phyloP scores from a whole-genome alignment of 2,113 vertebrate genomes.

The Verasper variegatus region DNA sequence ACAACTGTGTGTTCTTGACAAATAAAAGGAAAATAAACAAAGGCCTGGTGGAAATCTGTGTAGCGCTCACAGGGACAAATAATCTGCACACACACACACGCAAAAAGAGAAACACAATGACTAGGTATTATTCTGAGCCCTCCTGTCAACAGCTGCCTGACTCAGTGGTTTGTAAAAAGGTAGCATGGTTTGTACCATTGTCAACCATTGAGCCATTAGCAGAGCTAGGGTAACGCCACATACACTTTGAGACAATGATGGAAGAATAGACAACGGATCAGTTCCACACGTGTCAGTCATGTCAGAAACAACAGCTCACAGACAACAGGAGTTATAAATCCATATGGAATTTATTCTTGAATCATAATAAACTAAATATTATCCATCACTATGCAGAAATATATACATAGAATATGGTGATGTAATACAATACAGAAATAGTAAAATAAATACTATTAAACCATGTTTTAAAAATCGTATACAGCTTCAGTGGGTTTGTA shows the following conservation, averaged over 20 bases:
- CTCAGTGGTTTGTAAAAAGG: constrained; percentile 60
- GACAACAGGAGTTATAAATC: constrained; percentile 20
- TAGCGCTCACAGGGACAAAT: constrained; percentile 5
- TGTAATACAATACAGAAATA: constrained; percentile 51
- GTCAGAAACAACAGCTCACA: constrained; percentile 1
- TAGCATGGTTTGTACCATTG: constrained; percentile 31
- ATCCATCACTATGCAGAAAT: constrained; percentile 54
- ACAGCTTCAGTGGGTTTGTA: constrained; percentile 29
- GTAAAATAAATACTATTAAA: constrained; percentile 53
- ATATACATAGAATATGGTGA: constrained; percentile 35
- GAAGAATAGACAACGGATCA: constrained; percentile 12
- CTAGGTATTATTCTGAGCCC: constrained; percentile 43
- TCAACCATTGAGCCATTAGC: constrained; percentile 26
- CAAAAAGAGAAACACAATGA: constrained; percentile 29
- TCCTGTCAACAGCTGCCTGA: constrained; percentile 52
- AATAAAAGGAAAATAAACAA: constrained; percentile 44
- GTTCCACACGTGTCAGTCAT: constrained; percentile 21
- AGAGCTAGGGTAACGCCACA: not conserved
- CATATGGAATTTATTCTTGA: constrained; percentile 60
- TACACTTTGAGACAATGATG: constrained; percentile 30
- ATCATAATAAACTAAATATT: constrained; percentile 55
- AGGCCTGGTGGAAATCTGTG: constrained; percentile 1
- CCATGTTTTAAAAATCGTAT: constrained; percentile 47
- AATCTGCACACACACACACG: not conserved
- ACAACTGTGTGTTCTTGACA: constrained; percentile 25